These are phyloP conservation scores for Vidua chalybeata DNA, from an alignment of 2,113 vertebrate genomes.

Conservation along the genomic window DNA sequence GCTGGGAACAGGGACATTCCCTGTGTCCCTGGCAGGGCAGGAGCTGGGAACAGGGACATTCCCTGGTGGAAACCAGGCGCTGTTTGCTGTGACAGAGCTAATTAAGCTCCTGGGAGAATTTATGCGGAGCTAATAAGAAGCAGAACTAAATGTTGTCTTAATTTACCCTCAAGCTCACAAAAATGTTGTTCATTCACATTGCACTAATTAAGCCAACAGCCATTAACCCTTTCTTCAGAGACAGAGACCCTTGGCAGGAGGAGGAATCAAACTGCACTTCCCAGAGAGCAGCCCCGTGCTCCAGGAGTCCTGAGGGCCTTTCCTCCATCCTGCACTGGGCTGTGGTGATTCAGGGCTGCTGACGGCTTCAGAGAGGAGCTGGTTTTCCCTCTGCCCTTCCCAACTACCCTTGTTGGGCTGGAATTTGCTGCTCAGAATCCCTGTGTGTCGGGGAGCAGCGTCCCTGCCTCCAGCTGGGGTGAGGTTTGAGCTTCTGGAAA, in stretches of 20 bases:
- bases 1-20: not conserved
- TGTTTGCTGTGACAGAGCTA: constrained; percentile 67
- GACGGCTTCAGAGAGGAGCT: rapidly evolving
- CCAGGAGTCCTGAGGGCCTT: too few relatives aligned
- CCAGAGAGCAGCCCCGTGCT: not conserved
- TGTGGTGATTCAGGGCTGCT: rapidly evolving
- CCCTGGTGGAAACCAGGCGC: constrained; percentile 45
- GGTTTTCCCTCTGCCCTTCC: not conserved
- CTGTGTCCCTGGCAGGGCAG: not conserved
- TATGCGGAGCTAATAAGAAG: constrained; percentile 73
- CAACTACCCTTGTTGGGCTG: rapidly evolving
- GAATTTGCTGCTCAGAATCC: not conserved
- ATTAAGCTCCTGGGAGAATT: constrained; percentile 75
- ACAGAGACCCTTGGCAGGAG: not conserved
- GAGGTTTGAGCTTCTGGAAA: not conserved
- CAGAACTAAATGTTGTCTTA: constrained; percentile 73
- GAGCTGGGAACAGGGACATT: not conserved
- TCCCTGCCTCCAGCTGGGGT: not conserved
- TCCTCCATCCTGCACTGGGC: rapidly evolving
- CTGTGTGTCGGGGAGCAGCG: rapidly evolving
- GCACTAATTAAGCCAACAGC: constrained; percentile 66
- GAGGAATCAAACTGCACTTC: not conserved
- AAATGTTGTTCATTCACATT: constrained; percentile 60
- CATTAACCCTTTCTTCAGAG: constrained; percentile 61
- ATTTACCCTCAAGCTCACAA: constrained; percentile 69